Percentiles rank a stretch among this genome's conserved stretches.
These are phyloP conservation scores for Halichondria panicea DNA, from an alignment of 37 sponge, comb jelly and placozoan species.

Conservation along the genomic window DNA sequence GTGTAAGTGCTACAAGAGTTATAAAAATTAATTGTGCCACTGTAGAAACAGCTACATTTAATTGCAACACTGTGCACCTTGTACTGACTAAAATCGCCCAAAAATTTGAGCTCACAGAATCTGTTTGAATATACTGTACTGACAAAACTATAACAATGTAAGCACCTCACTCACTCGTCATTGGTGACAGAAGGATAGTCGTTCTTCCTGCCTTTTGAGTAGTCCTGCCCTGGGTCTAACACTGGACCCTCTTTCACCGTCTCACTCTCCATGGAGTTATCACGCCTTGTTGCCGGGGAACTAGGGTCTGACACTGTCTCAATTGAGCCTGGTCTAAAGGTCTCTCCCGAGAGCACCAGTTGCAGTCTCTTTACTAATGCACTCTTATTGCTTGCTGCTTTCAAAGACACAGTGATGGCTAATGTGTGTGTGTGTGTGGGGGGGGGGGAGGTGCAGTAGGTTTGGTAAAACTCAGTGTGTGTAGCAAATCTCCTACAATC, in stretches of 20 bases:
- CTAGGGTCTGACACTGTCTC: constrained; percentile 7
- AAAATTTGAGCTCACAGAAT: too few relatives aligned
- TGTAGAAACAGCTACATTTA: too few relatives aligned
- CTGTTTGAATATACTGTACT: too few relatives aligned
- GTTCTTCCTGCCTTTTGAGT: constrained; percentile 59
- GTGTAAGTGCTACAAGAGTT: too few relatives aligned
- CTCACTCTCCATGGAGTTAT: constrained; percentile 23
- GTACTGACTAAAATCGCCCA: too few relatives aligned
- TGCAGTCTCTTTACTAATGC: constrained; percentile 8
- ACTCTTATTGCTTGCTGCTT: constrained; percentile 17
- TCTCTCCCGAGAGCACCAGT: constrained; percentile 19
- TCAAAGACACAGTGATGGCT: constrained; percentile 52
- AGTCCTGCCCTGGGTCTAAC: constrained; percentile 56
- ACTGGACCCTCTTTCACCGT: constrained; percentile 33
- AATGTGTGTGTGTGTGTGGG: background rate
- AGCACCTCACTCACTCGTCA: constrained; percentile 58
- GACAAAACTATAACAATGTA: too few relatives aligned
- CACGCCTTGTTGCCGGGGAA: background rate
- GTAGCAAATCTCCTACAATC: too few relatives aligned
- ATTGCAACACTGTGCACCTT: too few relatives aligned
- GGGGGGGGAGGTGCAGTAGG: background rate
- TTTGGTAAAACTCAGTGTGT: background rate
- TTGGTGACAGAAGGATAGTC: constrained; percentile 43
- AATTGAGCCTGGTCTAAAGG: constrained; percentile 2
- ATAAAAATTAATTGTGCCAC: too few relatives aligned